Evolutionary conservation across 1,140 invertebrate species (phyloP).

Genomic region (Pteromalus puparum): DNA sequence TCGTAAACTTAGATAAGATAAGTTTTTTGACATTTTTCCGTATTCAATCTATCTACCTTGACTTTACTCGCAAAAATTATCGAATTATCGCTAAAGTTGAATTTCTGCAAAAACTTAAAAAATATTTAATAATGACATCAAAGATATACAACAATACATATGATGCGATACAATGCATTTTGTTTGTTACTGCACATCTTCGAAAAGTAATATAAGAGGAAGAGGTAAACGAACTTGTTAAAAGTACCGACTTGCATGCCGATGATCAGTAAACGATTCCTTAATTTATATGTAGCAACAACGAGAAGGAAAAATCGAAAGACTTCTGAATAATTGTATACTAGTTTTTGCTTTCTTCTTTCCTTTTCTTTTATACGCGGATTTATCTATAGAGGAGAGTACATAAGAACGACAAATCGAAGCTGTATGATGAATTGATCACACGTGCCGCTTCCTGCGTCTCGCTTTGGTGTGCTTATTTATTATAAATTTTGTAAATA

Average conservation of each 20-base stretch:
- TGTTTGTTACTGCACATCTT: too few relatives aligned
- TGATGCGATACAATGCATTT: too few relatives aligned
- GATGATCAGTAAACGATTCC: not conserved
- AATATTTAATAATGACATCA: too few relatives aligned
- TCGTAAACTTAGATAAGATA: too few relatives aligned
- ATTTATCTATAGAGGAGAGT: slow-evolving; percentile 25
- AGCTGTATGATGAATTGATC: slow-evolving; percentile 35
- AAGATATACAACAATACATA: too few relatives aligned
- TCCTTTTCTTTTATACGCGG: slow-evolving; percentile 28
- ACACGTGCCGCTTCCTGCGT: slow-evolving; percentile 32
- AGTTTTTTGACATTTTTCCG: too few relatives aligned
- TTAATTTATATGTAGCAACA: not conserved
- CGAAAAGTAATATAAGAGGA: too few relatives aligned
- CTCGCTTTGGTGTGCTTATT: slow-evolving; percentile 48
- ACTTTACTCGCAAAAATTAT: too few relatives aligned
- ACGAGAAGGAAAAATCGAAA: not conserved
- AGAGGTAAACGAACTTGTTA: too few relatives aligned
- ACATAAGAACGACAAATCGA: slow-evolving; percentile 14
- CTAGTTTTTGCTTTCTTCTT: slow-evolving; percentile 1
- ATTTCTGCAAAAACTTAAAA: too few relatives aligned
- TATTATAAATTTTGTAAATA: slow-evolving; percentile 50
- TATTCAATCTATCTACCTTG: too few relatives aligned
- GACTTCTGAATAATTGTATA: not conserved
- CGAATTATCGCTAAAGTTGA: too few relatives aligned
- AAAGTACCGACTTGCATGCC: not conserved